Evolutionary conservation across 2,888 invertebrate genomes (phyloP).

Genomic region (Cheilosia pagana): DNA sequence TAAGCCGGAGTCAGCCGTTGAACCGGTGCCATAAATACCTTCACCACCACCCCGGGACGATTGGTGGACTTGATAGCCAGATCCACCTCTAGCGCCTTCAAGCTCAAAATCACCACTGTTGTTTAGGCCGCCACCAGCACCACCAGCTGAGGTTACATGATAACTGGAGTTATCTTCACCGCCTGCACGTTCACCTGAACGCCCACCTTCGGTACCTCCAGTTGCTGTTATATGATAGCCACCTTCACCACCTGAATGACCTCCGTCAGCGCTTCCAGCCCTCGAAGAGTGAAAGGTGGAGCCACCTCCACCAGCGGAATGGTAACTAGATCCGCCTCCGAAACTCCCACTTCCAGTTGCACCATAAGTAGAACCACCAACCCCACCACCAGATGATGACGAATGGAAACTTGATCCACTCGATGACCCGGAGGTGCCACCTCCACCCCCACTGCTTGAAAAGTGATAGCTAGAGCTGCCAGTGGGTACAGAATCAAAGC

Average conservation of each 20-base stretch:
- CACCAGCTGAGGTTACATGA: not conserved
- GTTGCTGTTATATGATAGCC: not conserved
- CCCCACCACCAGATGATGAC: constrained; percentile 32
- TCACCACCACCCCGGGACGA: not conserved
- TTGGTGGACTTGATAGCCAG: not conserved
- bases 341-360: constrained; percentile 14
- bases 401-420: constrained; percentile 15
- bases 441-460: constrained; percentile 44
- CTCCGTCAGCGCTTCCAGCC: constrained; percentile 49
- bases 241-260: not conserved
- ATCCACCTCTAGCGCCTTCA: not conserved
- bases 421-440: constrained; percentile 25
- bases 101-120: not conserved
- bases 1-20: not conserved
- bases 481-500: constrained; percentile 7
- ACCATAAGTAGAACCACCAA: not conserved
- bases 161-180: constrained; percentile 17
- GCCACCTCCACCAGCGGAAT: constrained; percentile 3
- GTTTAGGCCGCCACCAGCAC: not conserved
- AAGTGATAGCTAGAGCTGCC: constrained; percentile 34
- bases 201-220: constrained; percentile 21
- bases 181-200: constrained; percentile 5
- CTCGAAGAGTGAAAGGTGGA: constrained; percentile 27
- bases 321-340: constrained; percentile 31
- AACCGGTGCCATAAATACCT: not conserved